A percentile compares a stretch with the other conserved stretches of the same genome.
These are phyloP conservation scores for Shargacucullia verbasci DNA, from an alignment of 2,888 invertebrate species.

Conservation along the genomic window DNA sequence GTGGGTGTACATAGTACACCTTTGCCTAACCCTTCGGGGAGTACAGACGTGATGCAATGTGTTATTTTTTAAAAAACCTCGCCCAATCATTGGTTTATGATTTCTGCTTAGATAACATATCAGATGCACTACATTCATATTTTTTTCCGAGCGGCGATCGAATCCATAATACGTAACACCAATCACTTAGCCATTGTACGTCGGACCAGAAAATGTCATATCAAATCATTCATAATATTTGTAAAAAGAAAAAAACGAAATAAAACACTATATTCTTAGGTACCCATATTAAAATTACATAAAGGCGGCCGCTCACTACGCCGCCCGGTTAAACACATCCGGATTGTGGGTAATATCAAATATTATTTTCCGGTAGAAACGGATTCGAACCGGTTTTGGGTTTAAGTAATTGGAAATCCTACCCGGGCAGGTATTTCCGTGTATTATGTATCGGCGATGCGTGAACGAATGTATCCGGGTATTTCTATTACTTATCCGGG, in stretches of 20 bases:
- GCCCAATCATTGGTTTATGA: no score
- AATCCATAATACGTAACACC: no score
- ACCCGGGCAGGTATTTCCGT: conserved; percentile 50
- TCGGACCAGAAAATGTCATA: no score
- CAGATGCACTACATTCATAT: no score
- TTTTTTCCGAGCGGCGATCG: no score
- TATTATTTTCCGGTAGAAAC: conserved; percentile 58
- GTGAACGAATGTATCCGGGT: conserved; percentile 46
- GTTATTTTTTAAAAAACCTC: no score
- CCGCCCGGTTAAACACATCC: conserved; percentile 52
- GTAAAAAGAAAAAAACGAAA: conserved; percentile 13
- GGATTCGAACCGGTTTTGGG: conserved; percentile 49
- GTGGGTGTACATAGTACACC: no score
- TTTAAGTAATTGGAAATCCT: conserved; percentile 63
- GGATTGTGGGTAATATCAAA: conserved; percentile 56
- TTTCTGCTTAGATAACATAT: no score
- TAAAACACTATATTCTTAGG: conserved; percentile 6
- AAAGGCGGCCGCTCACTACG: conserved; percentile 30
- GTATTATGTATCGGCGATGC: conserved; percentile 41
- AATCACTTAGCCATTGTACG: no score
- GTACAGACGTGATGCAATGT: no score
- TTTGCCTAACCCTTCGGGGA: no score
- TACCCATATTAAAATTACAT: conserved; percentile 32
- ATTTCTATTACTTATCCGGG: conserved; percentile 37
- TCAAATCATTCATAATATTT: no score